Evolutionary conservation across 2,113 vertebrate species (phyloP).

Genomic region (Cercocebus atys): DNA sequence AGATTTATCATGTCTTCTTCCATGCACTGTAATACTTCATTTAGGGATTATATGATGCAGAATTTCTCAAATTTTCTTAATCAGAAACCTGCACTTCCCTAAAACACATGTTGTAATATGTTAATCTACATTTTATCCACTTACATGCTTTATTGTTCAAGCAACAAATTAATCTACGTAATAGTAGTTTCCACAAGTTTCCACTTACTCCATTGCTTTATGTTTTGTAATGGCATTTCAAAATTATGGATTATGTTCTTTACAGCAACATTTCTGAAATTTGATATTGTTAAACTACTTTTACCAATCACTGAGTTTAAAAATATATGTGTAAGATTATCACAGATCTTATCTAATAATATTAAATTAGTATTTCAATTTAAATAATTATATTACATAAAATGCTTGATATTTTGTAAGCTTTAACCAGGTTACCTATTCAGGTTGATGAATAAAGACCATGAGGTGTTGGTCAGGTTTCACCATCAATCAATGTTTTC

Average conservation of each 20-base stretch:
- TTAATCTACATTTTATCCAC: background rate
- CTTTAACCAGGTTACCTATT: background rate
- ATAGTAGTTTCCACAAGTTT: background rate
- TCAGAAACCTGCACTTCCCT: background rate
- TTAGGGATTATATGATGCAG: background rate
- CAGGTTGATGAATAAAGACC: background rate
- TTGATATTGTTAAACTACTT: background rate
- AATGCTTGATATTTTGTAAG: background rate
- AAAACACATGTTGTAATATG: background rate
- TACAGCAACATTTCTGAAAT: background rate
- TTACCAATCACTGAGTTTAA: background rate
- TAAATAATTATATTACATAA: background rate
- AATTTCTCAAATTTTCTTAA: background rate
- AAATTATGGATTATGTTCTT: background rate
- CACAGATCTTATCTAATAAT: background rate
- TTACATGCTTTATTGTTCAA: background rate
- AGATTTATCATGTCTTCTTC: background rate
- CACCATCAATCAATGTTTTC: background rate
- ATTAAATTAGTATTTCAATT: background rate
- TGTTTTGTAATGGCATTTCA: background rate
- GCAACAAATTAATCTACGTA: background rate
- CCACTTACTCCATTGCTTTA: background rate
- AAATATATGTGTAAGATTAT: background rate
- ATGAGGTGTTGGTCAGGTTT: background rate
- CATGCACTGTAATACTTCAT: background rate